Evolutionary conservation across 2,888 invertebrate genomes (phyloP), one percentile per base, ranked within the genome.

Genomic region (Lamellibrachia satsuma): DNA sequence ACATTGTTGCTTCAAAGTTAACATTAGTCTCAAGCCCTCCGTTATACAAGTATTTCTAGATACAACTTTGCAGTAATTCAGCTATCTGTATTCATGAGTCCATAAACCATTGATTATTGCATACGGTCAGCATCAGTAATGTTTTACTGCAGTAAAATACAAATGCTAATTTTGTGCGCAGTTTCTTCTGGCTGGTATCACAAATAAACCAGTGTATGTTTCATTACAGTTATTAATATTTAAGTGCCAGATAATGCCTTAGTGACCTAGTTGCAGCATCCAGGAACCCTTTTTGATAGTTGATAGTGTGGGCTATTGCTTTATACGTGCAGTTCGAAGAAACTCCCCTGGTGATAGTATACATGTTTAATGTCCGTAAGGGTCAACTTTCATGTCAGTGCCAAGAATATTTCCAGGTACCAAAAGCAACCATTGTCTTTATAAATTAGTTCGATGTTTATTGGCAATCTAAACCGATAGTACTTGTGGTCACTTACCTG

Each of bases 281-380:
- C 75, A 22, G 22, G 75, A 75, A 75, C 15, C 22, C 75, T 75
- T 22, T 75, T 75, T 6, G n/a, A 57, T 57, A 57, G 15, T 8
- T 75, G 75, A 75, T 75, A n/a, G 75, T n/a, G 75, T 75, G 75
- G 75, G 75, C 75, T 75, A 75, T 75, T 75, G 75, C 75, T 75
- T 22, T 75, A n/a, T 22, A 75, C 15, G 75, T 22, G 22, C 22
- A 75, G n/a, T 75, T 75, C 75, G n/a, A 22, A 75, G 75, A 75
- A 57, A 75, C 22, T 75, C 15, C 75, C 75, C 1, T 75, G 75
- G 75, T 6, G 22, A 75, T 75, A 75, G 6, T 75, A 75, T 75
- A 75, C 75, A 75, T 75, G 75, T 15, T 75, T 75, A 75, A 75
- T 75, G 22, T 75, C 3, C 22, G 1, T 75, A 75, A 0, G 75